phyloP scores from a whole-genome alignment of 2,888 invertebrate genomes.

The Tryphoninae sp. region DNA sequence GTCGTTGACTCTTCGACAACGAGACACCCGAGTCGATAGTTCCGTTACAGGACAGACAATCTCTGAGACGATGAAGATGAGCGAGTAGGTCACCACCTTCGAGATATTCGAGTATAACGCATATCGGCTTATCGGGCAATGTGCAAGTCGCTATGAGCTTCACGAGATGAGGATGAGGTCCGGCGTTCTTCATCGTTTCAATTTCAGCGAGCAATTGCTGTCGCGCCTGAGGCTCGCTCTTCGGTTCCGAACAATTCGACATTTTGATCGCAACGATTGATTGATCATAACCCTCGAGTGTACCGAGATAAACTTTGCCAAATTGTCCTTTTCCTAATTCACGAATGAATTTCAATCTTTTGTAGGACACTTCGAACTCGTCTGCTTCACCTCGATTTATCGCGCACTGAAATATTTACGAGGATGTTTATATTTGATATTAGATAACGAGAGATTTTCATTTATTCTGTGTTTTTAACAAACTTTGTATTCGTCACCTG shows the following conservation, averaged over 20 bases:
- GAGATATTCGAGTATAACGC: constrained; percentile 90
- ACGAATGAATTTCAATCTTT: constrained; percentile 82
- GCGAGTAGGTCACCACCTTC: constrained; percentile 89
- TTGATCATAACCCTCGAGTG: constrained; percentile 81
- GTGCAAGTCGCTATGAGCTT: constrained; percentile 89
- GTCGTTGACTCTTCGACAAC: constrained; percentile 36
- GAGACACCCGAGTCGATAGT: constrained; percentile 54
- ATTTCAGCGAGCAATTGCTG: constrained; percentile 91
- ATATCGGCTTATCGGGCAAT: constrained; percentile 84
- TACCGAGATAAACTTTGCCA: constrained; percentile 88
- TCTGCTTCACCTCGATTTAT: constrained; percentile 74
- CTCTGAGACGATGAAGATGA: constrained; percentile 81
- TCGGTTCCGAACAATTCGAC: constrained; percentile 72
- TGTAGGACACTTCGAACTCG: constrained; percentile 82
- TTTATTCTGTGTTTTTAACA: background rate
- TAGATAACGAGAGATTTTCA: background rate
- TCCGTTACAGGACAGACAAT: constrained; percentile 67
- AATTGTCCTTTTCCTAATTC: constrained; percentile 90
- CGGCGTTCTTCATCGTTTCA: constrained; percentile 89
- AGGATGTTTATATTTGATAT: background rate
- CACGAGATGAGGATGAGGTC: constrained; percentile 89
- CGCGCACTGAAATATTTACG: constrained; percentile 61
- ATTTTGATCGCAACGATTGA: constrained; percentile 75
- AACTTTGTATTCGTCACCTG: constrained; percentile 67
- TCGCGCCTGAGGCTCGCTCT: constrained; percentile 73